Evolutionary conservation across 2,888 invertebrate species (phyloP).

Genomic region (Microctonus aethiopoides): DNA sequence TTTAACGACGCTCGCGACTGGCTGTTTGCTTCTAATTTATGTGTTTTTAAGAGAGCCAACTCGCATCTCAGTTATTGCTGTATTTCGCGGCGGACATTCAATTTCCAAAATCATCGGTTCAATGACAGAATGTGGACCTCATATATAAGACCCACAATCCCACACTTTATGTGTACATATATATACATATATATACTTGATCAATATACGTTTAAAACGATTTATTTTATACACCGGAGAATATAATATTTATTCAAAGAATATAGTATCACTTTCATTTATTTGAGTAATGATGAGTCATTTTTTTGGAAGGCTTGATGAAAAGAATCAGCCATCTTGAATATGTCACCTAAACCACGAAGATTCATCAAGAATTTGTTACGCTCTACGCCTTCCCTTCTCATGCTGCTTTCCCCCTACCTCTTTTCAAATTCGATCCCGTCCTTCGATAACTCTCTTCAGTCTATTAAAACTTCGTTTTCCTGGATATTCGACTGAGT

Average conservation of each 20-base stretch:
- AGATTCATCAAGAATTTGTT: constrained; percentile 27
- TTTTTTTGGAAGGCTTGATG: background rate
- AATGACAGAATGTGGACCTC: constrained; percentile 3
- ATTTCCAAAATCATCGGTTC: constrained; percentile 7
- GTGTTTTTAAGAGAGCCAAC: constrained; percentile 61
- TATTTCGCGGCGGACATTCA: constrained; percentile 39
- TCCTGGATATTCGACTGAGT: constrained; percentile 36
- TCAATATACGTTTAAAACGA: background rate
- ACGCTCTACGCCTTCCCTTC: constrained; percentile 43
- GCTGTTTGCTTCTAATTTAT: constrained; percentile 65
- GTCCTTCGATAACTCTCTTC: constrained; percentile 44
- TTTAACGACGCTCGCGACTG: constrained; percentile 60
- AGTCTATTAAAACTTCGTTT: constrained; percentile 58
- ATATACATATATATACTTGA: background rate
- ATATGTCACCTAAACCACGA: constrained; percentile 21
- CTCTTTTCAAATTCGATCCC: constrained; percentile 53
- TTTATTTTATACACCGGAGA: background rate
- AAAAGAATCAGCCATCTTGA: constrained; percentile 21
- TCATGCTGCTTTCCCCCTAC: constrained; percentile 49
- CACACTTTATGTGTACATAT: background rate
- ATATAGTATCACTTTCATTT: constrained; percentile 6
- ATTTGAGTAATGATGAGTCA: constrained; percentile 6
- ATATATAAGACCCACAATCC: background rate
- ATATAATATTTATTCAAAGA: constrained; percentile 2
- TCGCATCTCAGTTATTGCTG: constrained; percentile 1